A percentile compares a stretch with the other conserved stretches of the same genome.
Evolutionary conservation across 2,888 invertebrate species (phyloP).

Genomic region (Heliconius sara): DNA sequence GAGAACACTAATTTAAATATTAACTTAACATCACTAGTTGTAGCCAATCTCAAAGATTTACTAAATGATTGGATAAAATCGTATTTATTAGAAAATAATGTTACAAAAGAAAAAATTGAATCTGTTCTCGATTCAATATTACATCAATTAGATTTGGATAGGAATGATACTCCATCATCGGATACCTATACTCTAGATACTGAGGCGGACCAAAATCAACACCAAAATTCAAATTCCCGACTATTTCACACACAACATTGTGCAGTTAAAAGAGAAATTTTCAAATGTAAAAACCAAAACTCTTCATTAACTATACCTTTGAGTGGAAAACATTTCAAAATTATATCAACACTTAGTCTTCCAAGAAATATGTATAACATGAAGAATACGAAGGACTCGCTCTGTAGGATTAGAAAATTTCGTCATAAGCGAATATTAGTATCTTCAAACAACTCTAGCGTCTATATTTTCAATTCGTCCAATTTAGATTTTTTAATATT

Average conservation of each 20-base stretch:
- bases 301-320: conserved; percentile 60
- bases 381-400: conserved; percentile 44
- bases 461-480: conserved; percentile 52
- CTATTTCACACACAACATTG: background rate
- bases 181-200: conserved; percentile 63
- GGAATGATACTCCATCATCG: conserved; percentile 55
- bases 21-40: conserved; percentile 62
- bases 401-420: conserved; percentile 50
- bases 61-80: conserved; percentile 65
- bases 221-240: conserved; percentile 18
- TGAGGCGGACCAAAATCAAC: conserved; percentile 54
- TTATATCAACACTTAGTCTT: conserved; percentile 72
- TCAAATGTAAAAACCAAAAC: conserved; percentile 5
- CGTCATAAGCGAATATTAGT: conserved; percentile 54
- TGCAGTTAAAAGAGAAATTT: background rate
- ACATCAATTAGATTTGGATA: conserved; percentile 54
- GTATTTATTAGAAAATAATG: conserved; percentile 60
- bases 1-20: conserved; percentile 48
- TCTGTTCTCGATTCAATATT: conserved; percentile 64
- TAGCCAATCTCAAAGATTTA: conserved; percentile 66
- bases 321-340: conserved; percentile 56
- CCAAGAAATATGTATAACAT: conserved; percentile 61
- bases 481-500: conserved; percentile 61
- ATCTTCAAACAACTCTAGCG: conserved; percentile 51
- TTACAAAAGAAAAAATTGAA: conserved; percentile 61